Conservation (phyloP, 1,140 invertebrate genomes). For the Brachionus asplanchnoidis region DNA sequence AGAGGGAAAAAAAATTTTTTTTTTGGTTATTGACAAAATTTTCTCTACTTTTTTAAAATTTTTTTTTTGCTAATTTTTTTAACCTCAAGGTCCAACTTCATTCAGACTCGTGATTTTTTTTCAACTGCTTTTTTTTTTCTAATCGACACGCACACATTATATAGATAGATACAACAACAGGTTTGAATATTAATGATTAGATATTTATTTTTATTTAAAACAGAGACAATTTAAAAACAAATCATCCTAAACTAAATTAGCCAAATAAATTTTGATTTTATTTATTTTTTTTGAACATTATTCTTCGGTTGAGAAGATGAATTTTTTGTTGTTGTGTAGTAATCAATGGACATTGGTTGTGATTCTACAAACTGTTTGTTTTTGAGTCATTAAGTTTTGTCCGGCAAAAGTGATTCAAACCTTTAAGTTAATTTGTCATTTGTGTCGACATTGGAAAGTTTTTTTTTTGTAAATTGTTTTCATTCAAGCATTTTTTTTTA, state of each 20-base stretch:
- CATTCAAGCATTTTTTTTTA: background rate
- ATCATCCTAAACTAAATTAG: background rate
- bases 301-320: background rate
- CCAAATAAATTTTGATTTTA: background rate
- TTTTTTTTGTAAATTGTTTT: background rate
- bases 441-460: background rate
- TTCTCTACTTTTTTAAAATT: background rate
- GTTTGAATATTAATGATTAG: background rate
- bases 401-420: background rate
- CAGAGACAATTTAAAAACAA: background rate
- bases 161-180: background rate
- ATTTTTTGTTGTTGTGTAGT: background rate
- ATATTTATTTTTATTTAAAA: background rate
- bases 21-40: background rate
- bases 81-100: conserved; percentile 7
- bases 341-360: background rate
- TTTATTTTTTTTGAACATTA: background rate
- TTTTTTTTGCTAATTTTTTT: background rate
- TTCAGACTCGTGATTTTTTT: conserved; percentile 35
- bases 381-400: background rate
- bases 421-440: background rate
- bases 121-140: background rate
- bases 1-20: background rate
- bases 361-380: background rate
- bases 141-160: background rate